Conservation (phyloP, 2,888 invertebrate genomes). For the Germaria angustata region DNA sequence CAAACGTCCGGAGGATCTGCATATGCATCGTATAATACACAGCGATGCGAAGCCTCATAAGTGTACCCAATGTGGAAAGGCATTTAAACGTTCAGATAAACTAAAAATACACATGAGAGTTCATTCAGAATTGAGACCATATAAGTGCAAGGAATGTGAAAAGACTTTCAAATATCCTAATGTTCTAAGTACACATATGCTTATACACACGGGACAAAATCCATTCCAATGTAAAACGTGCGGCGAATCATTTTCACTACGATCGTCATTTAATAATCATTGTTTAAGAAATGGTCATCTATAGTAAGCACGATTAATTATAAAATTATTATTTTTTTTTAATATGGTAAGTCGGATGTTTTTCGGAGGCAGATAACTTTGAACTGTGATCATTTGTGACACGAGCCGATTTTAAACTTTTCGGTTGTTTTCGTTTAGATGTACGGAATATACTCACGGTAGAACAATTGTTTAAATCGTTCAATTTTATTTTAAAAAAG, state of each 20-base stretch:
- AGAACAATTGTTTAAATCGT: too few relatives aligned
- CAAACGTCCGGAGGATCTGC: conserved; percentile 85
- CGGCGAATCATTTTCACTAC: conserved; percentile 58
- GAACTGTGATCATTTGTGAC: neutral
- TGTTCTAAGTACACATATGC: conserved; percentile 84
- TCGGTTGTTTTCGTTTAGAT: too few relatives aligned
- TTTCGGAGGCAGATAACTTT: neutral
- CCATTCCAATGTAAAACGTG: conserved; percentile 61
- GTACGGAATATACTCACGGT: too few relatives aligned
- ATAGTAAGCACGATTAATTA: conserved; percentile 13
- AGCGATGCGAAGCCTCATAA: conserved; percentile 71
- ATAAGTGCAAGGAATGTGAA: conserved; percentile 83
- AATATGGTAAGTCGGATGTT: neutral
- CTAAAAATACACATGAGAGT: conserved; percentile 70
- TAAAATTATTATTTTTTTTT: neutral
- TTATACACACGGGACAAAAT: conserved; percentile 80
- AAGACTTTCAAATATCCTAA: conserved; percentile 84
- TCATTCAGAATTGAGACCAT: conserved; percentile 74
- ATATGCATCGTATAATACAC: conserved; percentile 83
- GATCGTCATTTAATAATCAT: conserved; percentile 62
- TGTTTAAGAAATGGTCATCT: conserved; percentile 62
- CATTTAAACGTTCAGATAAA: conserved; percentile 73
- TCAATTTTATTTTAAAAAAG: too few relatives aligned
- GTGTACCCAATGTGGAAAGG: conserved; percentile 71
- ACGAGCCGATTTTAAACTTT: too few relatives aligned